These are phyloP conservation scores for Pentalonia nigronervosa DNA, from an alignment of 1,140 invertebrate species.

Conservation along the genomic window DNA sequence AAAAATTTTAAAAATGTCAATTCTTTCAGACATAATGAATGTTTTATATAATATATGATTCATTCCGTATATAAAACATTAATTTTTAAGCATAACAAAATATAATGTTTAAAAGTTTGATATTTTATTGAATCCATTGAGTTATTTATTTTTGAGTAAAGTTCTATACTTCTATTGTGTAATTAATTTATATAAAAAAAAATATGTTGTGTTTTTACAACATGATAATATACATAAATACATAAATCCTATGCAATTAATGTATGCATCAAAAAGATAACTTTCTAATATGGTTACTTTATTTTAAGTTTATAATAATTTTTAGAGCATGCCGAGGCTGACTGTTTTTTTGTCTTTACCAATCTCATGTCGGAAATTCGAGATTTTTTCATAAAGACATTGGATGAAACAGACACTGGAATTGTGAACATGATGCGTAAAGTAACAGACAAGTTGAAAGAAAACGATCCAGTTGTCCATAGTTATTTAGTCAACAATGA, in stretches of 20 bases:
- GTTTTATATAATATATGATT: no score
- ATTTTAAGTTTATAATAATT: slow-evolving; percentile 58
- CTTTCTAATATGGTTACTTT: slow-evolving; percentile 32
- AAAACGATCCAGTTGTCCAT: slow-evolving; percentile 81
- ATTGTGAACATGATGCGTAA: slow-evolving; percentile 86
- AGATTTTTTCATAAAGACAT: slow-evolving; percentile 95
- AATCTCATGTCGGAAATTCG: slow-evolving; percentile 96
- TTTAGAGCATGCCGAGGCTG: slow-evolving; percentile 92
- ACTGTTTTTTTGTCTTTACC: slow-evolving; percentile 97
- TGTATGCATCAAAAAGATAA: not conserved
- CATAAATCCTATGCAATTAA: not conserved
- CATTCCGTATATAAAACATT: no score
- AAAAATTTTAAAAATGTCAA: no score
- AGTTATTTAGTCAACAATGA: slow-evolving; percentile 80
- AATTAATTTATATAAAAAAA: not conserved
- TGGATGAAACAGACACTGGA: slow-evolving; percentile 91
- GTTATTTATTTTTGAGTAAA: not conserved
- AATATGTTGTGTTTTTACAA: not conserved
- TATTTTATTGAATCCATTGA: not conserved
- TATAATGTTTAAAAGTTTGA: not conserved
- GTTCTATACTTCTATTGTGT: not conserved
- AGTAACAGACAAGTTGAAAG: slow-evolving; percentile 77
- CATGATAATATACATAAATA: not conserved
- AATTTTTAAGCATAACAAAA: not conserved
- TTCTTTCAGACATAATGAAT: no score